Percentiles rank a stretch among this genome's conserved stretches.
These are phyloP conservation scores for Belgica antarctica DNA, from an alignment of 2,888 invertebrate genomes.

Conservation along the genomic window DNA sequence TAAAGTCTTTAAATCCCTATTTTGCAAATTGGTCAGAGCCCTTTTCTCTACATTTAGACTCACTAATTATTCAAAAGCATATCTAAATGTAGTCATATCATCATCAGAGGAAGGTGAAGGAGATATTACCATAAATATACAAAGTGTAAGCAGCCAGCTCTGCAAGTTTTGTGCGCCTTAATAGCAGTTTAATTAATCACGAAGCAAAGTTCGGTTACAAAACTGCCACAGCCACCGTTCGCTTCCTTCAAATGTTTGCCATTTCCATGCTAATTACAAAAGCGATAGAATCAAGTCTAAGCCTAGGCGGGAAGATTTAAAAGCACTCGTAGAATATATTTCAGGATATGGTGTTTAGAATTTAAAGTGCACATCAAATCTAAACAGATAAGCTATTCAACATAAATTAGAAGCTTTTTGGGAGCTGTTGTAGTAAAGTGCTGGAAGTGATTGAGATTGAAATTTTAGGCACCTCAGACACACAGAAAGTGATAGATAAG, in stretches of 20 bases:
- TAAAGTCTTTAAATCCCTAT: background rate
- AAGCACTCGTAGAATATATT: conserved; percentile 20
- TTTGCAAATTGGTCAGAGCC: conserved; percentile 21
- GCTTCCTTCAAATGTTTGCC: background rate
- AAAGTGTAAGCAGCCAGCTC: background rate
- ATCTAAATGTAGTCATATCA: conserved; percentile 21
- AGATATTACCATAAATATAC: conserved; percentile 8
- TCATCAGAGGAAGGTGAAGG: conserved; percentile 19
- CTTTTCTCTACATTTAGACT: background rate
- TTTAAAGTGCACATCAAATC: conserved; percentile 30
- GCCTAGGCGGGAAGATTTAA: conserved; percentile 16
- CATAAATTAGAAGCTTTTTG: conserved; percentile 27
- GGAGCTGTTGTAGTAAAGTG: background rate
- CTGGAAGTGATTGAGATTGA: background rate
- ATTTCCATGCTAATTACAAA: conserved; percentile 26
- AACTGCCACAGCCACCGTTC: background rate
- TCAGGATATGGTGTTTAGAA: background rate
- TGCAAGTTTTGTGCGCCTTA: background rate
- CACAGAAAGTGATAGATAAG: background rate
- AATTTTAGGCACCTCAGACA: background rate
- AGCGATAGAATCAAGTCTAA: conserved; percentile 7
- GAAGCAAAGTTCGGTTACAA: background rate
- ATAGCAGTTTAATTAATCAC: too few relatives aligned
- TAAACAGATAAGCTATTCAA: background rate
- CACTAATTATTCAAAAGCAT: conserved; percentile 27